phyloP scores from a whole-genome alignment of 1,140 invertebrate genomes.

The Delia radicum region DNA sequence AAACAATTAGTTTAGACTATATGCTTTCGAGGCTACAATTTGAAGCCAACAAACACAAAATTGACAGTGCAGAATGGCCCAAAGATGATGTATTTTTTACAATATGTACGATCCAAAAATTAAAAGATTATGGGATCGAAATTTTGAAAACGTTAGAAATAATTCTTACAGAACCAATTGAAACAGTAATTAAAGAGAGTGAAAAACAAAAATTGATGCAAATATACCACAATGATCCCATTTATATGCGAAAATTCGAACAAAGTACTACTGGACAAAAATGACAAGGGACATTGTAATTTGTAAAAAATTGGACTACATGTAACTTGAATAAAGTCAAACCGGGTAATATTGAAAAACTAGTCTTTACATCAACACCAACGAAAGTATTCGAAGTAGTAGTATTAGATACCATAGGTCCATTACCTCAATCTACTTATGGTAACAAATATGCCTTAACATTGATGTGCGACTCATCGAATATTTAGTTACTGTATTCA shows the following conservation, averaged over 20 bases:
- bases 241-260: neutral
- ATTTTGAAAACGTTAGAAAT: neutral
- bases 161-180: neutral
- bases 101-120: neutral
- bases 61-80: neutral
- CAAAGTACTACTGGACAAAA: neutral
- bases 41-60: neutral
- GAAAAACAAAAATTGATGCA: neutral
- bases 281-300: slow-evolving; percentile 11
- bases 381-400: neutral
- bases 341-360: neutral
- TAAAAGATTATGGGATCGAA: neutral
- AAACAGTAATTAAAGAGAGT: neutral
- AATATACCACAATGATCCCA: too few species aligned
- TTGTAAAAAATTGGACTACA: slow-evolving; percentile 11
- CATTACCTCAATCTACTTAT: neutral
- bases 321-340: slow-evolving; percentile 17
- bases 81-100: neutral
- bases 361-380: neutral
- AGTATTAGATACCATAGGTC: neutral
- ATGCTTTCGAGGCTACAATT: neutral
- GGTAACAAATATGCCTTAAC: neutral
- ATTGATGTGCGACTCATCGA: neutral
- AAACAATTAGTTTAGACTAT: neutral
- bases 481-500: slow-evolving; percentile 10